A percentile compares a stretch with the other conserved stretches of the same genome.
phyloP scores from a whole-genome alignment of 1,140 invertebrate species.

The Drosophila fuyamai region DNA sequence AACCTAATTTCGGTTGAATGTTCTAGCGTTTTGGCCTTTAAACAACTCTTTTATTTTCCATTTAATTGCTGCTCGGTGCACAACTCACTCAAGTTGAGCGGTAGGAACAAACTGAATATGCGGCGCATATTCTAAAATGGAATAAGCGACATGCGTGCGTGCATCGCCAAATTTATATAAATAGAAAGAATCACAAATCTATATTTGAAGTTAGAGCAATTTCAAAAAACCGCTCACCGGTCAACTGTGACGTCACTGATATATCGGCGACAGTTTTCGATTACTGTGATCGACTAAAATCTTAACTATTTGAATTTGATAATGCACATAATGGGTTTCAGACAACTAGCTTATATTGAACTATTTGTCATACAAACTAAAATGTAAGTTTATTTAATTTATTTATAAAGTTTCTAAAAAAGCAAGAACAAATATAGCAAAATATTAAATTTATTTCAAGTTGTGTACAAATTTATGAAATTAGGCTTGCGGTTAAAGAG shows the following conservation, averaged over 20 bases:
- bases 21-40: slow-evolving; percentile 31
- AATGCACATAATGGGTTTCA: too few relatives aligned
- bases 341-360: too few relatives aligned
- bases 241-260: slow-evolving; percentile 31
- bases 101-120: slow-evolving; percentile 73
- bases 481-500: too few relatives aligned
- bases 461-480: too few relatives aligned
- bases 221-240: slow-evolving; percentile 25
- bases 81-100: slow-evolving; percentile 80
- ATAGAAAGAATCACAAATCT: slow-evolving; percentile 63
- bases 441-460: too few relatives aligned
- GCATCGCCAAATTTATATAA: slow-evolving; percentile 76
- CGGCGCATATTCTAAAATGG: slow-evolving; percentile 69
- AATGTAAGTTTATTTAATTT: too few relatives aligned
- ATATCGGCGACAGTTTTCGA: slow-evolving; percentile 10
- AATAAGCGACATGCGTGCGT: slow-evolving; percentile 59
- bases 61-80: slow-evolving; percentile 49
- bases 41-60: slow-evolving; percentile 27
- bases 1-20: slow-evolving; percentile 44
- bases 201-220: slow-evolving; percentile 69
- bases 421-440: too few relatives aligned
- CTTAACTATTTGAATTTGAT: too few relatives aligned
- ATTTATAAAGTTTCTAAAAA: too few relatives aligned
- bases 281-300: neutral
- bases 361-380: too few relatives aligned